Evolutionary conservation across 2,797 vertebrate genomes (phyloP).

Genomic region (Argentina silus): DNA sequence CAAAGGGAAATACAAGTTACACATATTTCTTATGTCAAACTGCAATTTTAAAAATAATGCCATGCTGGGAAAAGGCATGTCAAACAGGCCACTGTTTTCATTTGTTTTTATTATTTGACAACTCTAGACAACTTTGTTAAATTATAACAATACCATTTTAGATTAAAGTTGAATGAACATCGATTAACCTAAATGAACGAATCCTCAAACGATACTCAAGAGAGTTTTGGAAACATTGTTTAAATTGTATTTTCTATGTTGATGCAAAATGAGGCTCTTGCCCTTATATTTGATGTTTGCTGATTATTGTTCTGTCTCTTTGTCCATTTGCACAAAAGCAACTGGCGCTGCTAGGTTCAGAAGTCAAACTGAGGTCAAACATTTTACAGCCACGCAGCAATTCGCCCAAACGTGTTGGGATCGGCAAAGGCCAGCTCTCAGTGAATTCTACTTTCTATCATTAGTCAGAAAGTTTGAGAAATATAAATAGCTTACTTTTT

Average conservation of each 20-base stretch:
- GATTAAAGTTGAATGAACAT: not conserved
- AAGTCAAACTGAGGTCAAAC: constrained; percentile 86
- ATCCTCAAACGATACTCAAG: too few relatives aligned
- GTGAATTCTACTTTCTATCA: constrained; percentile 29
- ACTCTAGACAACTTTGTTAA: not conserved
- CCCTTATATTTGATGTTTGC: constrained; percentile 32
- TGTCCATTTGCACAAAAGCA: constrained; percentile 51
- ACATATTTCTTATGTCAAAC: constrained; percentile 6
- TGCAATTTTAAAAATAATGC: not conserved
- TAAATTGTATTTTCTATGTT: too few relatives aligned
- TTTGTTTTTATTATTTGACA: not conserved
- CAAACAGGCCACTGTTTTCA: not conserved
- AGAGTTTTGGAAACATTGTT: too few relatives aligned
- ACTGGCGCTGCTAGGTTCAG: constrained; percentile 68
- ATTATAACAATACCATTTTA: not conserved
- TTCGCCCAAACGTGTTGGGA: constrained; percentile 70
- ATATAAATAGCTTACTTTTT: not conserved
- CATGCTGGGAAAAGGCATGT: not conserved
- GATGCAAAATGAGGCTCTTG: not conserved
- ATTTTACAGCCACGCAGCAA: constrained; percentile 64
- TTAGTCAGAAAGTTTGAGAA: constrained; percentile 18
- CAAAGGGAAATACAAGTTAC: constrained; percentile 7
- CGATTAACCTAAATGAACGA: too few relatives aligned
- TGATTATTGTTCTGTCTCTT: constrained; percentile 34
- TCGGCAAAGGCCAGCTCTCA: constrained; percentile 55